Conservation (phyloP, 2,113 vertebrate species). For the Nansenia antarctica region DNA sequence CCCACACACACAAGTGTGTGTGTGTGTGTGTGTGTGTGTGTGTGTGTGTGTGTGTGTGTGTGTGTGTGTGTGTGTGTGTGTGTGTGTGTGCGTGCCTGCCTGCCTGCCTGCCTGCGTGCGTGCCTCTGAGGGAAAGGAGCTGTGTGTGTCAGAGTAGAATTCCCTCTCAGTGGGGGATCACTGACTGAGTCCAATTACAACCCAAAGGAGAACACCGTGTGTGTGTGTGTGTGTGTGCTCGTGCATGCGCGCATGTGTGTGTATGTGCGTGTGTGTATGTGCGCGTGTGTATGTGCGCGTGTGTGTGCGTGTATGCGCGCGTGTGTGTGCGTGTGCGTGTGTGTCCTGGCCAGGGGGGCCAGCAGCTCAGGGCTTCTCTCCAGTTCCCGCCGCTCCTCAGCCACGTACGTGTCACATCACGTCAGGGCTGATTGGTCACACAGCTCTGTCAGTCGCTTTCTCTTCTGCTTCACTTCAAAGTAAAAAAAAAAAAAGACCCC, state of each 20-base stretch:
- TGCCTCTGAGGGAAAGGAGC: slow-evolving; percentile 26
- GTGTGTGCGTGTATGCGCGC: background rate
- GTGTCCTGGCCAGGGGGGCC: background rate
- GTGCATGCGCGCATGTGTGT: slow-evolving; percentile 1
- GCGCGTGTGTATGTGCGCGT: background rate
- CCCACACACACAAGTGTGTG: no score
- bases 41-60: no score
- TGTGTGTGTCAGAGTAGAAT: slow-evolving; percentile 28
- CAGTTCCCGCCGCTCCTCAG: no score
- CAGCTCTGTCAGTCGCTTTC: no score
- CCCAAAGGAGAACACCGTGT: slow-evolving; percentile 21
- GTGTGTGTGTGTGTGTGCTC: background rate
- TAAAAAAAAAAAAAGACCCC: no score
- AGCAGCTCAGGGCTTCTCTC: background rate
- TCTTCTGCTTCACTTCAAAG: no score
- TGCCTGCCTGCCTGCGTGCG: slow-evolving; percentile 25
- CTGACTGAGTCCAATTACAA: slow-evolving; percentile 47
- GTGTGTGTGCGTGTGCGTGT: background rate
- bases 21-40: no score
- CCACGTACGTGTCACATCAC: slow-evolving; percentile 3
- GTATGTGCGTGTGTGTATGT: background rate
- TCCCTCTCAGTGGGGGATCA: slow-evolving; percentile 15
- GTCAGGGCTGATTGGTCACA: no score
- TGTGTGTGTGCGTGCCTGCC: no score
- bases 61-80: no score